A percentile compares a stretch with the other conserved stretches of the same genome.
These are phyloP conservation scores for Myiozetetes cayanensis DNA, from an alignment of 2,113 vertebrate genomes.

Conservation along the genomic window DNA sequence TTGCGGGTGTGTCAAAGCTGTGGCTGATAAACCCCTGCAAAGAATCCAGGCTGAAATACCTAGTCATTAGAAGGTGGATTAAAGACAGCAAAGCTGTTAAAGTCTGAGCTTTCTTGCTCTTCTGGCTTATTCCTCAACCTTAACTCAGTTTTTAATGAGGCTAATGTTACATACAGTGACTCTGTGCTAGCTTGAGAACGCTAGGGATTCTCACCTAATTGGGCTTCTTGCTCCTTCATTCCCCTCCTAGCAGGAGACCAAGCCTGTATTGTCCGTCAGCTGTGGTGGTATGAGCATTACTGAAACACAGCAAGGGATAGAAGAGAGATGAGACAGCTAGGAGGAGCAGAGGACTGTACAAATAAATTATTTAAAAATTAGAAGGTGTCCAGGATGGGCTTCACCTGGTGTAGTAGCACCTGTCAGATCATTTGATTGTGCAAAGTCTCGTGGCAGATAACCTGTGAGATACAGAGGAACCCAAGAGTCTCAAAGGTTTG, in stretches of 20 bases:
- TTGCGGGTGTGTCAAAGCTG: not conserved
- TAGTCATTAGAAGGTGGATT: slow-evolving; percentile 35
- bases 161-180: not conserved
- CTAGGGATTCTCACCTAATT: not conserved
- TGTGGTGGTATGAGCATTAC: not conserved
- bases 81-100: slow-evolving; percentile 11
- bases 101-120: not conserved
- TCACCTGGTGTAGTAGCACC: not conserved
- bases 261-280: not conserved
- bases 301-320: not conserved
- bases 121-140: not conserved
- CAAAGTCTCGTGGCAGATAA: not conserved
- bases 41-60: not conserved
- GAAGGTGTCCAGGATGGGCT: not conserved
- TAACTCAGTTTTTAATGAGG: slow-evolving; percentile 7
- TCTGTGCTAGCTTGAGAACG: not conserved
- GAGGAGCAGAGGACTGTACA: not conserved
- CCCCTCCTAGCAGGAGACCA: not conserved
- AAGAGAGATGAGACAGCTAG: not conserved
- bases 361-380: not conserved
- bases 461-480: not conserved
- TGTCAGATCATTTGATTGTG: not conserved
- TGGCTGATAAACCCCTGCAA: not conserved
- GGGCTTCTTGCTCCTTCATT: not conserved
- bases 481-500: not conserved